Evolutionary conservation across 1,140 invertebrate species (phyloP), one percentile per base, ranked within the genome.

Genomic region (Metaphire vulgaris): DNA sequence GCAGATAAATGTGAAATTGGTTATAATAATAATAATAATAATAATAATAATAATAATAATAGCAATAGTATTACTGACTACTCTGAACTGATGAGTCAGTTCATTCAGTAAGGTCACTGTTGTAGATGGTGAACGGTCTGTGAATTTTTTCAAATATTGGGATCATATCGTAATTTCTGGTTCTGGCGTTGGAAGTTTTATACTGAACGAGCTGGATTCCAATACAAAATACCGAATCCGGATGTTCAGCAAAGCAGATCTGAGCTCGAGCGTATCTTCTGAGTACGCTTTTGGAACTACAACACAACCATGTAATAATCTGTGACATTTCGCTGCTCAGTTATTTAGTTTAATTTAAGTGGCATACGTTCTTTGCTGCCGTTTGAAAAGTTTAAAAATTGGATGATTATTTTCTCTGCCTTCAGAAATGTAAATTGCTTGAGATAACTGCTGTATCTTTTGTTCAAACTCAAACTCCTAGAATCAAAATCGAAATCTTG

Each of bases 1-100:
- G n/a, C n/a, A n/a, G n/a, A 56, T 56, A 56, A 56, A 12, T 12
- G 21, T 56, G 21, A 56, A 12, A 56, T 12, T 56, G 21, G 21
- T 56, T 12, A 56, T 56, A 56, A 56, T 56, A 56, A 56, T 56
- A 56, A 56, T 56, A 56, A 56, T 56, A 56, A 56, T 56, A 56
- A 56, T 56, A 56, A 56, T 56, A 56, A 56, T 56, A 56, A 56
- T 56, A 56, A 56, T 56, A 56, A 56, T 56, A 56, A 56, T 56
- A 56, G 21, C 21, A 56, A 56, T 56, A 56, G 21, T 56, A 56
- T 12, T 56, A 56, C 6, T 56, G 21, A 56, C 6, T 56, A 56
- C 6, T 12, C 21, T 12, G 21, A 12, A 56, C 6, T 56, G 41
- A 56, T 56, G 21, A 56, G 6, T 56, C 41, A 56, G 6, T 56